These are phyloP conservation scores for Strigops habroptila DNA, from an alignment of 2,113 vertebrate species.

Conservation along the genomic window DNA sequence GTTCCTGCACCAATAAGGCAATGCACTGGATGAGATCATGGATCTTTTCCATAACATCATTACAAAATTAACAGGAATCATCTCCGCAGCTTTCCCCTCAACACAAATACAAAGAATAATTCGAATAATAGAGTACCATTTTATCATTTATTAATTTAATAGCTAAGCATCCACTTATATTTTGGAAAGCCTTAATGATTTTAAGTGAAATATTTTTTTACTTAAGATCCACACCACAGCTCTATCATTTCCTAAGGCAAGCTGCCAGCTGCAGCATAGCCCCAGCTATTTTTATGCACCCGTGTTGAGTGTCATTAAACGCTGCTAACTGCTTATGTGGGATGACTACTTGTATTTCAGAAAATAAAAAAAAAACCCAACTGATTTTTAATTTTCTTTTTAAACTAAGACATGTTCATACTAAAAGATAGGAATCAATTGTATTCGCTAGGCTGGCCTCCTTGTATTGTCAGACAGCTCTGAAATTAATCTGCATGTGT, in stretches of 20 bases:
- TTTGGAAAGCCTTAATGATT: background rate
- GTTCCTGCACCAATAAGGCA: background rate
- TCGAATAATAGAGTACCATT: background rate
- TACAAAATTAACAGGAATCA: background rate
- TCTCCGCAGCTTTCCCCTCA: background rate
- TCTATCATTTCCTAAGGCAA: background rate
- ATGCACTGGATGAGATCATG: background rate
- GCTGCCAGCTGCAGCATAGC: background rate
- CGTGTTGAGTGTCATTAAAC: background rate
- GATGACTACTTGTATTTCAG: background rate
- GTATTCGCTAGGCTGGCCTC: background rate
- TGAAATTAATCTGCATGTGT: background rate
- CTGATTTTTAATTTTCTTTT: background rate
- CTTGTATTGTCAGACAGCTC: background rate
- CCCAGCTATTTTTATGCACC: background rate
- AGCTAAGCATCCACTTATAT: background rate
- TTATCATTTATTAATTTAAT: background rate
- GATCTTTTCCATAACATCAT: background rate
- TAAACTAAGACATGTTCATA: background rate
- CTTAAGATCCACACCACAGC: background rate
- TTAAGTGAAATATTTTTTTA: background rate
- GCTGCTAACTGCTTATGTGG: background rate
- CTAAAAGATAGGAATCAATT: background rate
- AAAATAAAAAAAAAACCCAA: rapidly evolving
- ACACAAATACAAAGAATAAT: background rate